Evolutionary conservation across 2,113 vertebrate species (phyloP).

Genomic region (Ptyas mucosa): DNA sequence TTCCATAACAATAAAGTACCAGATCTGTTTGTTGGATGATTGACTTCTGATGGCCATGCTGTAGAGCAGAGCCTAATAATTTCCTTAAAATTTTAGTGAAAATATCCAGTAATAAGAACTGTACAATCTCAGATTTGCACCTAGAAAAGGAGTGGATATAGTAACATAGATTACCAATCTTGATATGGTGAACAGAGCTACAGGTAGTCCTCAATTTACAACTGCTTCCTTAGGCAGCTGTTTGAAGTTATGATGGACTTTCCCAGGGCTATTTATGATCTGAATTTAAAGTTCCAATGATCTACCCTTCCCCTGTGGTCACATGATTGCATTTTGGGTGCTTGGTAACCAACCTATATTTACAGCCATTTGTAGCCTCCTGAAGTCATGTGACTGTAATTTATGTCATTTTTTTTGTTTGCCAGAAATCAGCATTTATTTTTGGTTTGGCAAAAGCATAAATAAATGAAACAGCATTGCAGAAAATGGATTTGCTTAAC

Average conservation of each 20-base stretch:
- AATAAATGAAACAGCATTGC: background rate
- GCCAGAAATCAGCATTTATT: background rate
- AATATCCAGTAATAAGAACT: background rate
- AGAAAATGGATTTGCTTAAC: background rate
- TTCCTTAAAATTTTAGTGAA: background rate
- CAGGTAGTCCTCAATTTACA: background rate
- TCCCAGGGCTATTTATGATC: too few species aligned
- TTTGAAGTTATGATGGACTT: too few species aligned
- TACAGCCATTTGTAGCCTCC: too few species aligned
- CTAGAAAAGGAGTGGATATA: background rate
- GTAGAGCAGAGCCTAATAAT: background rate
- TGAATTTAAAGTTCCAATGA: too few species aligned
- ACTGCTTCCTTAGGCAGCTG: too few species aligned
- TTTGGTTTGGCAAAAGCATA: background rate
- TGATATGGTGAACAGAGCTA: background rate
- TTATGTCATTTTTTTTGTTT: background rate
- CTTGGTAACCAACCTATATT: too few species aligned
- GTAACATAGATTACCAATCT: background rate
- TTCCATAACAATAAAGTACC: background rate
- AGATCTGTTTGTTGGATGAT: background rate
- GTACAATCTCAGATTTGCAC: background rate
- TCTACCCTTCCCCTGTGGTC: too few species aligned
- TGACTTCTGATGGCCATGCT: background rate
- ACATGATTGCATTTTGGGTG: too few species aligned
- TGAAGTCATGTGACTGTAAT: too few species aligned